These are phyloP conservation scores for Reticulitermes speratus DNA, from an alignment of 1,140 invertebrate genomes.

Conservation along the genomic window DNA sequence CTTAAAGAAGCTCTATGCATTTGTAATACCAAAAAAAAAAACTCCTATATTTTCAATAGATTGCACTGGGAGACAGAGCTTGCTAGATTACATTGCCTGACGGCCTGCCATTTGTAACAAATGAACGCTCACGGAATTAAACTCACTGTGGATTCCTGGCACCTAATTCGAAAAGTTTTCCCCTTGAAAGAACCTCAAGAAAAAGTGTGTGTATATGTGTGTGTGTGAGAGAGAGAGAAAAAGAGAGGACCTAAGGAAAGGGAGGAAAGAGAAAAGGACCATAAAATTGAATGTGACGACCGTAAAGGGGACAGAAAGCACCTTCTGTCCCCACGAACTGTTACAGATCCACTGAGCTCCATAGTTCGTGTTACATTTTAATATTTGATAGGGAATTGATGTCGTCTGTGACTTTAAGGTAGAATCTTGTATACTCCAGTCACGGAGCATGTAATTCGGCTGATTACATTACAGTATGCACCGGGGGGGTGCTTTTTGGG, in stretches of 20 bases:
- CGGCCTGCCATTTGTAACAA: slow-evolving; percentile 1
- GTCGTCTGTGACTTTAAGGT: background rate
- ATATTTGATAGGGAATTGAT: background rate
- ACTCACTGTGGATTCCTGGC: background rate
- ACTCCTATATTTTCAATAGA: background rate
- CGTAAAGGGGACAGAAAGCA: background rate
- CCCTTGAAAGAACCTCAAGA: background rate
- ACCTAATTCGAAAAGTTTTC: slow-evolving; percentile 16
- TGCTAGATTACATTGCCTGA: slow-evolving; percentile 8
- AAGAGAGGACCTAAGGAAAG: background rate
- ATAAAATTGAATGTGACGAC: slow-evolving; percentile 9
- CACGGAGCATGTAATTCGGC: background rate
- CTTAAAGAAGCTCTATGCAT: too few species aligned
- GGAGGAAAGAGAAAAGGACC: background rate
- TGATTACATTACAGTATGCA: background rate
- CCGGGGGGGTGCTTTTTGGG: too few species aligned
- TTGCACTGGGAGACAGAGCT: background rate
- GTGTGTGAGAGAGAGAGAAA: background rate
- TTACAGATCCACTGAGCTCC: background rate
- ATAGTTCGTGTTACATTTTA: slow-evolving; percentile 13
- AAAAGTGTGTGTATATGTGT: background rate
- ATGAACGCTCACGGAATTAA: background rate
- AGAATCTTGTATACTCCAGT: background rate
- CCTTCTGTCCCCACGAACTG: background rate
- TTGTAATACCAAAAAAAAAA: background rate